Conservation (phyloP, 2,888 invertebrate genomes). For the Deilephila elpenor region DNA sequence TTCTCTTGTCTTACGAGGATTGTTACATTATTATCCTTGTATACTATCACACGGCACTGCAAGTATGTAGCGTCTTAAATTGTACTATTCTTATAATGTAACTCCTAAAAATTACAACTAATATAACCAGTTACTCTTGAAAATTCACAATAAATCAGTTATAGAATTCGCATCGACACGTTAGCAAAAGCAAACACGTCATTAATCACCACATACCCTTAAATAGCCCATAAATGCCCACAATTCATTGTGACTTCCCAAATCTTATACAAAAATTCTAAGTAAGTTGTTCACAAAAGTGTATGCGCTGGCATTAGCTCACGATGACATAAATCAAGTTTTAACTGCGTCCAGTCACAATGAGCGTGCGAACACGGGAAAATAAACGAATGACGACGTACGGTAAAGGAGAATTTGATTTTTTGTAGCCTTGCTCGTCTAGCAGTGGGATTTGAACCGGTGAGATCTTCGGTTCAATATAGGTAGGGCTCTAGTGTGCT, state of each 20-base stretch:
- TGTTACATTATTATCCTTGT: too few species aligned
- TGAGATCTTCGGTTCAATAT: too few species aligned
- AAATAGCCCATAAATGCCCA: slow-evolving; percentile 80
- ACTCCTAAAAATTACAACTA: background rate
- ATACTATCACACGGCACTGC: too few species aligned
- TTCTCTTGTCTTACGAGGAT: too few species aligned
- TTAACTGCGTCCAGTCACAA: slow-evolving; percentile 5
- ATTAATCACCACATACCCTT: slow-evolving; percentile 68
- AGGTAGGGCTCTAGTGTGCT: too few species aligned
- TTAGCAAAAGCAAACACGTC: slow-evolving; percentile 59
- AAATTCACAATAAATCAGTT: slow-evolving; percentile 54
- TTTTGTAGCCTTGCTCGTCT: background rate
- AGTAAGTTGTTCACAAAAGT: slow-evolving; percentile 52
- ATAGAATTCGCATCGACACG: slow-evolving; percentile 46
- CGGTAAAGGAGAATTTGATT: background rate
- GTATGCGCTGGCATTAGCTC: slow-evolving; percentile 37
- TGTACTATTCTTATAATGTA: too few species aligned
- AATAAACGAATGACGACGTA: background rate
- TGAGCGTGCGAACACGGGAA: background rate
- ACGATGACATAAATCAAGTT: slow-evolving; percentile 70
- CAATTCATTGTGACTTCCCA: slow-evolving; percentile 74
- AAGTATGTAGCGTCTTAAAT: too few species aligned
- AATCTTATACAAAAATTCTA: slow-evolving; percentile 56
- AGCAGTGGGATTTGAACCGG: background rate
- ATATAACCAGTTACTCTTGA: background rate